phyloP scores from a whole-genome alignment of 2,888 invertebrate species.

The Terebella lapidaria region DNA sequence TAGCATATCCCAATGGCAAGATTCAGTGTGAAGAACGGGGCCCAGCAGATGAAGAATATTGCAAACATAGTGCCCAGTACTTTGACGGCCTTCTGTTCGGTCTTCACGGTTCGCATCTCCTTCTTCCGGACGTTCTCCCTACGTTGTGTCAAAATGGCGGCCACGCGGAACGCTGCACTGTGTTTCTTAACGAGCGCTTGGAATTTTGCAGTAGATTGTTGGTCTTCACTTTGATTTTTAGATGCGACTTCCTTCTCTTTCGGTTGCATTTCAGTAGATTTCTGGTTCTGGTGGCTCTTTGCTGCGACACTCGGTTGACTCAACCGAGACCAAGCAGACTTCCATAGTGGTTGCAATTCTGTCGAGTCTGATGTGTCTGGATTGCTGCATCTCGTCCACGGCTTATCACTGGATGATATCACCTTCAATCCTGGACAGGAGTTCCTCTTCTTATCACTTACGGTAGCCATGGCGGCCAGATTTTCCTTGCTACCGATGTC shows the following conservation, averaged over 20 bases:
- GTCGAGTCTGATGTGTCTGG: neutral
- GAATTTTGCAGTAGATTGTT: constrained; percentile 11
- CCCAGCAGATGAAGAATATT: constrained; percentile 51
- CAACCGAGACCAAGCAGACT: neutral
- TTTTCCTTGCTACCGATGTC: neutral
- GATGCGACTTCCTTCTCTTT: too few species aligned
- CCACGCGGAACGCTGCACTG: constrained; percentile 41
- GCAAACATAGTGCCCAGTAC: constrained; percentile 50
- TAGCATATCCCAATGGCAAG: constrained; percentile 75
- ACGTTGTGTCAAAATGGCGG: constrained; percentile 37
- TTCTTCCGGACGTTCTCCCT: constrained; percentile 29
- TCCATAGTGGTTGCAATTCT: neutral
- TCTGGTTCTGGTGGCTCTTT: neutral
- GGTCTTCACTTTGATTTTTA: too few species aligned
- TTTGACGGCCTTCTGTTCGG: constrained; percentile 95
- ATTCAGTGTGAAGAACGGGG: constrained; percentile 52
- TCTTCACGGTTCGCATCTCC: constrained; percentile 59
- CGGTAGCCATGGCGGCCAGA: neutral
- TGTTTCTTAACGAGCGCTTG: constrained; percentile 41
- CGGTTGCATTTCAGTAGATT: too few species aligned
- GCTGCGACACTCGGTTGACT: neutral
- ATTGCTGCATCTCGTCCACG: neutral
- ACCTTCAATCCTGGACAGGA: neutral
- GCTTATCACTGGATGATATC: neutral
- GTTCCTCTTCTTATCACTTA: neutral